phyloP scores from a whole-genome alignment of 2,797 vertebrate genomes.

The Tragopan temminckii region DNA sequence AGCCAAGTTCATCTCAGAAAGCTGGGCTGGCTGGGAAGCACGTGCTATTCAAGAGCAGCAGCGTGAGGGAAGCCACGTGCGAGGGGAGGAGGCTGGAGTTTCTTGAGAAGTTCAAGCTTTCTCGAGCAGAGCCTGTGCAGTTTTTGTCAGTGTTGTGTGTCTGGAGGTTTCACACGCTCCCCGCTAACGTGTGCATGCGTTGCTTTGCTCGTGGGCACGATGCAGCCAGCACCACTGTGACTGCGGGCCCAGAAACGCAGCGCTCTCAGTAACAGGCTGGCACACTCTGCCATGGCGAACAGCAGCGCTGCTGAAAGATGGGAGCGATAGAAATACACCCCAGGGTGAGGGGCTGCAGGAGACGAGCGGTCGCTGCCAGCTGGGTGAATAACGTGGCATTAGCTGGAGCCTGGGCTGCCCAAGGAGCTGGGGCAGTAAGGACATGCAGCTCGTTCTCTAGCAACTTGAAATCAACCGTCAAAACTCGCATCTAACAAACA shows the following conservation, averaged over 20 bases:
- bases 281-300: accelerated
- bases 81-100: neutral
- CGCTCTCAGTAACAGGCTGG: neutral
- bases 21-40: accelerated
- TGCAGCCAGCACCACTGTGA: neutral
- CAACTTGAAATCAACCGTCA: neutral
- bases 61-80: accelerated
- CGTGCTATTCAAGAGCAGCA: accelerated
- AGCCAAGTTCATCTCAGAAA: neutral
- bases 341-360: neutral
- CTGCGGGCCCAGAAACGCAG: accelerated
- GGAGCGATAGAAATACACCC: accelerated
- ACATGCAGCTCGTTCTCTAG: neutral
- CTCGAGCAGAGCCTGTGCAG: neutral
- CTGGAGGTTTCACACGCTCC: neutral
- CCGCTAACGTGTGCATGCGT: accelerated
- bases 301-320: neutral
- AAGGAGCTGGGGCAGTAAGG: neutral
- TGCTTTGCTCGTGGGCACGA: neutral
- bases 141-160: accelerated
- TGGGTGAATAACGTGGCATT: accelerated
- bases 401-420: neutral
- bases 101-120: neutral
- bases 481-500: neutral
- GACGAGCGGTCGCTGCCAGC: neutral